phyloP scores from a whole-genome alignment of 2,113 vertebrate species.

The Climacteris rufus region DNA sequence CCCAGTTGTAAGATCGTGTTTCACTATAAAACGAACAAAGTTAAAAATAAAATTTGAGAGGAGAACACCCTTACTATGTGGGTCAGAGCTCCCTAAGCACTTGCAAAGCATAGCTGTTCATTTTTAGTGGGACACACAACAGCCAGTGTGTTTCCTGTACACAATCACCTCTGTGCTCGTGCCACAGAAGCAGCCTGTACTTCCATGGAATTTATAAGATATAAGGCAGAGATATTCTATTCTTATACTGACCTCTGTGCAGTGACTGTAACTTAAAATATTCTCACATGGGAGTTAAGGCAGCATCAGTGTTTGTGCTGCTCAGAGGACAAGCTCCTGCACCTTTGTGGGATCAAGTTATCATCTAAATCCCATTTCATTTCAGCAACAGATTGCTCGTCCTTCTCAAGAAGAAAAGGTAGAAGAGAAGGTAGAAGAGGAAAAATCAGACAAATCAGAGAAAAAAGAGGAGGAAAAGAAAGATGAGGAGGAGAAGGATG shows the following conservation, averaged over 20 bases:
- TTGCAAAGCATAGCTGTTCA: not conserved
- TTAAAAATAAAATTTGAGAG: slow-evolving; percentile 31
- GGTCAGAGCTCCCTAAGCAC: not conserved
- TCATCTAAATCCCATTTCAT: slow-evolving; percentile 29
- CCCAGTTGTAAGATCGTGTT: not conserved
- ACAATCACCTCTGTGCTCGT: not conserved
- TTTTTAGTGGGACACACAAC: not conserved
- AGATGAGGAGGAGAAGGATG: slow-evolving; percentile 99
- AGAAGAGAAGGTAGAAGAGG: slow-evolving; percentile 94
- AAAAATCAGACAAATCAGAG: slow-evolving; percentile 91
- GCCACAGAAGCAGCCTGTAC: not conserved
- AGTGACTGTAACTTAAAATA: not conserved
- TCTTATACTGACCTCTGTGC: not conserved
- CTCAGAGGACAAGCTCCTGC: not conserved
- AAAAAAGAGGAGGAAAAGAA: slow-evolving; percentile 99
- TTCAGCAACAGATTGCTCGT: slow-evolving; percentile 89
- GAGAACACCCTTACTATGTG: not conserved
- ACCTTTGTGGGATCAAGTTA: not conserved
- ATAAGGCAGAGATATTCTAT: not conserved
- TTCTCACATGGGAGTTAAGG: not conserved
- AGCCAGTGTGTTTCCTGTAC: not conserved
- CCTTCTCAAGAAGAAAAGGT: slow-evolving; percentile 97
- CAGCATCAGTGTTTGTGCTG: not conserved
- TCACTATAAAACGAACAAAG: not conserved
- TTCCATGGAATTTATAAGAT: not conserved